Conservation (phyloP, 2,113 vertebrate genomes). For the Arothron firmamentum region DNA sequence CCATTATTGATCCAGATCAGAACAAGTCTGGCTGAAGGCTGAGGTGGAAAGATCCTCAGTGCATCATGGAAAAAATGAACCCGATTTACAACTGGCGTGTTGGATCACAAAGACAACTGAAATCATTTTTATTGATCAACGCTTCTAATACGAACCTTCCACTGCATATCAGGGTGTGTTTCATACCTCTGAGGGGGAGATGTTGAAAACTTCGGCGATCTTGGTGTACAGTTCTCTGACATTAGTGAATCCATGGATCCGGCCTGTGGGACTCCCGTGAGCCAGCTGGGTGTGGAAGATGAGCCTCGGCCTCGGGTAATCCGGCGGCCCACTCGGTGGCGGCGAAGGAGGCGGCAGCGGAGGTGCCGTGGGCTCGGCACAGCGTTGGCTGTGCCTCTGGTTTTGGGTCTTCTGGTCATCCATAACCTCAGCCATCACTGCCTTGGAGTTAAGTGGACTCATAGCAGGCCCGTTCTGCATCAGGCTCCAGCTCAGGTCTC, state of each 20-base stretch:
- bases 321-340: slow-evolving; percentile 40
- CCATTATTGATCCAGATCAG: slow-evolving; percentile 29
- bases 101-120: slow-evolving; percentile 8
- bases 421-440: slow-evolving; percentile 62
- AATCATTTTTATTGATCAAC: neutral
- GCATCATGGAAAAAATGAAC: slow-evolving; percentile 44
- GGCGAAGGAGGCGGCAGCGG: slow-evolving; percentile 63
- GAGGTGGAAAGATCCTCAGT: slow-evolving; percentile 21
- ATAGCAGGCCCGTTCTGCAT: slow-evolving; percentile 73
- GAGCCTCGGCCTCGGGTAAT: slow-evolving; percentile 79
- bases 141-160: neutral
- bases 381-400: slow-evolving; percentile 39
- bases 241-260: slow-evolving; percentile 94
- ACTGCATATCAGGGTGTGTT: neutral
- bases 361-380: slow-evolving; percentile 62
- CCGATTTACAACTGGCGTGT: slow-evolving; percentile 30
- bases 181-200: slow-evolving; percentile 92
- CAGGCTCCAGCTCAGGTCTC: slow-evolving; percentile 52
- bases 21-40: slow-evolving; percentile 35
- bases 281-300: slow-evolving; percentile 96
- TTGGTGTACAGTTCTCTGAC: slow-evolving; percentile 95
- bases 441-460: slow-evolving; percentile 72
- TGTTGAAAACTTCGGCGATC: slow-evolving; percentile 93
- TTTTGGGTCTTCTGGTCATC: slow-evolving; percentile 54
- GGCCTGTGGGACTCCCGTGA: slow-evolving; percentile 90